A percentile compares a stretch with the other conserved stretches of the same genome.
phyloP scores from a whole-genome alignment of 2,888 invertebrate species.

The Cheilosia impressa region DNA sequence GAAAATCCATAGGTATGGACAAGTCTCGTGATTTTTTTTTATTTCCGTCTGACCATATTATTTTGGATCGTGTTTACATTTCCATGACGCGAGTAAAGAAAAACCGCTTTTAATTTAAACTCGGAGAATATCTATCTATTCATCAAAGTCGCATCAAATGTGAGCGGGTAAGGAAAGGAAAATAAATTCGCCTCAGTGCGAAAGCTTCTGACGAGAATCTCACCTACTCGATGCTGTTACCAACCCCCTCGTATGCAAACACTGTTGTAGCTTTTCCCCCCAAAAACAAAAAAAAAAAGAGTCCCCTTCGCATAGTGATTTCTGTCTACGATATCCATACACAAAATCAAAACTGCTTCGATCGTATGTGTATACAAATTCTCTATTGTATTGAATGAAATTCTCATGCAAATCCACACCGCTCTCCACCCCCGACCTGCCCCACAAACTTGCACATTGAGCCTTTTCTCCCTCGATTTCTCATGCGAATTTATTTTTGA shows the following conservation, averaged over 20 bases:
- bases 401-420: conserved; percentile 29
- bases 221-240: conserved; percentile 5
- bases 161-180: not conserved
- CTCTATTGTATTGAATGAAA: conserved; percentile 48
- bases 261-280: not conserved
- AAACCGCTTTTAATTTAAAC: conserved; percentile 33
- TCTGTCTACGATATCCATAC: not conserved
- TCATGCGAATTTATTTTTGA: conserved; percentile 63
- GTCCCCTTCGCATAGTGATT: not conserved
- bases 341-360: not conserved
- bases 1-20: not conserved
- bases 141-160: conserved; percentile 12
- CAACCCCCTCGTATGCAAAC: not conserved
- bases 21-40: conserved; percentile 55
- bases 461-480: conserved; percentile 25
- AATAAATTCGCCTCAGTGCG: not conserved
- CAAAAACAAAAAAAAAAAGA: not conserved
- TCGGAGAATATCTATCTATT: conserved; percentile 16
- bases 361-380: conserved; percentile 34
- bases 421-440: not conserved
- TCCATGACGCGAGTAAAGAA: conserved; percentile 21
- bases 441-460: conserved; percentile 27
- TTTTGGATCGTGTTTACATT: conserved; percentile 40
- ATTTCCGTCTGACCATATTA: conserved; percentile 26
- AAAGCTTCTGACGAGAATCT: conserved; percentile 1